Conservation (phyloP, 2,113 vertebrate genomes). For the Gorilla gorilla region DNA sequence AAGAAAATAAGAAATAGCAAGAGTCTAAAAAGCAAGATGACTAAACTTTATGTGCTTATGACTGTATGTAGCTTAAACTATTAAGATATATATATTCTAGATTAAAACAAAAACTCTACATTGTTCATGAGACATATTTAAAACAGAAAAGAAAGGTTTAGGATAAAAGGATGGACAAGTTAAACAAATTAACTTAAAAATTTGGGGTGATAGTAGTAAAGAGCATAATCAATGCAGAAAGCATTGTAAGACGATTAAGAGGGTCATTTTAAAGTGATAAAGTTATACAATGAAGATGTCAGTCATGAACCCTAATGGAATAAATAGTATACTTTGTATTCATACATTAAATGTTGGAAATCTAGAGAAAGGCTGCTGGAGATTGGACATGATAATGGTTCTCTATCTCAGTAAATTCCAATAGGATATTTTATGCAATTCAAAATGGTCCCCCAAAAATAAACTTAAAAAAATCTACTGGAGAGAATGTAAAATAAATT, state of each 20-base stretch:
- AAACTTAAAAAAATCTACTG: neutral
- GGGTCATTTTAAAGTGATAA: neutral
- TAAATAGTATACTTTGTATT: neutral
- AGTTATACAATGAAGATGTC: neutral
- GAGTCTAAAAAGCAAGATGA: neutral
- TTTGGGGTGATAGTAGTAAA: neutral
- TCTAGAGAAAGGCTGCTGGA: neutral
- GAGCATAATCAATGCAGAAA: neutral
- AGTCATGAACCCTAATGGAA: neutral
- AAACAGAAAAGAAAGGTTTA: neutral
- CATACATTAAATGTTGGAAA: neutral
- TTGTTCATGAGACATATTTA: neutral
- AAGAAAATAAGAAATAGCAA: slow-evolving; percentile 10
- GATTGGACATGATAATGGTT: neutral
- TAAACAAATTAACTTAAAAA: neutral
- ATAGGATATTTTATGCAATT: neutral
- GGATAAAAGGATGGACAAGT: neutral
- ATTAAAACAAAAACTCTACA: neutral
- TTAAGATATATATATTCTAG: neutral
- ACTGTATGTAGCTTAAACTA: neutral
- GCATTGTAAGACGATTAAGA: neutral
- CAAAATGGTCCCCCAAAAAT: neutral
- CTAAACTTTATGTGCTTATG: neutral
- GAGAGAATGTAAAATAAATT: neutral
- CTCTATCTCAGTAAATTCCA: neutral